A percentile compares a stretch with the other conserved stretches of the same genome.
Evolutionary conservation across 2,888 invertebrate species (phyloP).

Genomic region (Tachina fera): DNA sequence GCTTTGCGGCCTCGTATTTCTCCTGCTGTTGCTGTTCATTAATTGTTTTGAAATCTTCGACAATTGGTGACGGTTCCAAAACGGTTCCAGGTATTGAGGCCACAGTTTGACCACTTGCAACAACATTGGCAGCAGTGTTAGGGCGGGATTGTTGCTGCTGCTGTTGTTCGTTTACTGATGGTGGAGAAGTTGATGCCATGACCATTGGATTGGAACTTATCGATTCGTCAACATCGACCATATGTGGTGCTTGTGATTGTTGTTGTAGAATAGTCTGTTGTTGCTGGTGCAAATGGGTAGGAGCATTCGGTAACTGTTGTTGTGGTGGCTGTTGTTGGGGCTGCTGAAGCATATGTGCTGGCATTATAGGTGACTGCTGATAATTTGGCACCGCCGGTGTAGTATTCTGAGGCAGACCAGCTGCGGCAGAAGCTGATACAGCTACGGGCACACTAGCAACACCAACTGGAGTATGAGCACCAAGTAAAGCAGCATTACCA

Average conservation of each 20-base stretch:
- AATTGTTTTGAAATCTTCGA: constrained; percentile 79
- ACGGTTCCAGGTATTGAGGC: constrained; percentile 38
- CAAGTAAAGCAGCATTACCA: constrained; percentile 74
- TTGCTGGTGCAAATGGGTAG: constrained; percentile 69
- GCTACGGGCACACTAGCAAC: constrained; percentile 72
- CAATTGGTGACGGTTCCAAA: constrained; percentile 74
- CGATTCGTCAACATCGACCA: constrained; percentile 64
- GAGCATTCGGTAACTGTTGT: constrained; percentile 58
- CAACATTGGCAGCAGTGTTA: constrained; percentile 74
- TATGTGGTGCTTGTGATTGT: constrained; percentile 61
- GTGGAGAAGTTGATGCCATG: constrained; percentile 39
- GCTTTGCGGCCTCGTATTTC: constrained; percentile 81
- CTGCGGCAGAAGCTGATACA: constrained; percentile 50
- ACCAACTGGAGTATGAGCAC: constrained; percentile 71
- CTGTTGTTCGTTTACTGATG: constrained; percentile 33
- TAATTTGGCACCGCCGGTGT: constrained; percentile 73
- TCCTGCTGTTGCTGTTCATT: constrained; percentile 81
- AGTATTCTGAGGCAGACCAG: constrained; percentile 71
- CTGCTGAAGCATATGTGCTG: constrained; percentile 72
- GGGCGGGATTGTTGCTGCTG: constrained; percentile 62
- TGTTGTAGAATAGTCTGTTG: constrained; percentile 57
- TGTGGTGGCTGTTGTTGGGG: constrained; percentile 67
- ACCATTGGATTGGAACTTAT: constrained; percentile 49
- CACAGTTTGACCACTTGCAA: constrained; percentile 72
- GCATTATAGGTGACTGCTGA: constrained; percentile 78